Evolutionary conservation across 2,888 invertebrate species (phyloP), one percentile per base, ranked within the genome.

Genomic region (Latrodectus hesperus): DNA sequence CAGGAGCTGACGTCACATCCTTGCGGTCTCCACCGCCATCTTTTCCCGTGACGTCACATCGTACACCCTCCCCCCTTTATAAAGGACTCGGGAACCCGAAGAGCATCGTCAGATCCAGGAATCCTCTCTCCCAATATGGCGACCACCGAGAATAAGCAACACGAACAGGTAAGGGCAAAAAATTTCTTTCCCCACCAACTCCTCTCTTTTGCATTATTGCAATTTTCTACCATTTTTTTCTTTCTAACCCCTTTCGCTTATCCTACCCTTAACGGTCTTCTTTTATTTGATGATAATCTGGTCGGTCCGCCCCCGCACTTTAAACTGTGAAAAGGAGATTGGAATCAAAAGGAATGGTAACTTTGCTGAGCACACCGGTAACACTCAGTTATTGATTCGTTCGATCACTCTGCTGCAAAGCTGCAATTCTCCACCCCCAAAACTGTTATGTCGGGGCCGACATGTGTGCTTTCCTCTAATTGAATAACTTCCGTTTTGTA

Each of bases 21-120:
- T 80, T 80, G 86, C 86, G 73, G 85, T 80, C 83, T 70, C 80
- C 76, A 73, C 85, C 74, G 85, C 85, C 85, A 86, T 87, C 77
- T 87, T 83, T 85, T 73, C 84, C 75, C 86, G 77, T 87, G 86
- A 87, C 86, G 86, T 87, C 86, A 87, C 73, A n/a, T 16, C 81
- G 14, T 67, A 64, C 81, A 14, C 77, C 72, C 86, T 51, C 75
- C 85, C 85, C 67, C 85, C 75, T 86, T 80, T 87, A 87, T 87
- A 87, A 81, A 87, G 86, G 65, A 71, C 72, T 72, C 81, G 11
- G 67, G 81, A 81, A 52, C 81, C 55, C 53, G 52, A 71, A 55
- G 81, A 81, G 72, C 72, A 70, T 55, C 85, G 85, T 72, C 81
- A 87, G 76, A 72, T 72, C 67, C 86, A 67, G 76, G 73, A 73